Evolutionary conservation across 2,888 invertebrate genomes (phyloP), one percentile per base, ranked within the genome.

Genomic region (Slavum lentiscoides): DNA sequence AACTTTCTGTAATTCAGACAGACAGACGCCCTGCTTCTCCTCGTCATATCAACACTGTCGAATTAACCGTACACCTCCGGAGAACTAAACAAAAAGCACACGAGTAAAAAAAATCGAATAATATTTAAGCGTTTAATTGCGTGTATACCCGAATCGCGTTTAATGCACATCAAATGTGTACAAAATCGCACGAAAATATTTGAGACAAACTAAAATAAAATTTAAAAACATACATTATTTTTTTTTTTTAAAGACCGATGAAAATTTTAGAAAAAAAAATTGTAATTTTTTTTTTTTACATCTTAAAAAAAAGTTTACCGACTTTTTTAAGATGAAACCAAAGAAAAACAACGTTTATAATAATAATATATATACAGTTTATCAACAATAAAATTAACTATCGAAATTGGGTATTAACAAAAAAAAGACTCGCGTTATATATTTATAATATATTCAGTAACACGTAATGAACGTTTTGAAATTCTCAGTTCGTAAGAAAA

Each of bases 1-100:
- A 73, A 73, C 73, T 73, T 62, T 43, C n/a, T 49, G 73, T 53
- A 49, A 73, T 73, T 73, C 62, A 53, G 49, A 19, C 61, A 49
- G 62, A 49, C 73, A 73, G 61, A 19, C 43, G 73, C 13, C n/a
- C 30, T 62, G 9, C 43, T 43, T 9, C 7, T 9, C 43, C 43
- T 43, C 43, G 6, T 4, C 6, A 75, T 9, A 67, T 75, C 66
- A 75, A 75, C 66, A 37, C 53, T 23, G 23, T 75, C 55, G 9
- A 5, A 43, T 43, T 21, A 67, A 75, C 55, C 58, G 67, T 75
- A 21, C 58, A 23, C 55, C 39, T 67, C 23, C 23, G 1, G 39
- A 43, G 30, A 30, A 30, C 4, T 30, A 30, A 30, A 30, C 4
- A 1, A 30, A 30, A 30, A 30, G 4, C 30, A 30, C 30, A 30